A percentile compares a stretch with the other conserved stretches of the same genome.
These are phyloP conservation scores for Miniopterus natalensis DNA, from an alignment of 2,113 vertebrate species.

Conservation along the genomic window DNA sequence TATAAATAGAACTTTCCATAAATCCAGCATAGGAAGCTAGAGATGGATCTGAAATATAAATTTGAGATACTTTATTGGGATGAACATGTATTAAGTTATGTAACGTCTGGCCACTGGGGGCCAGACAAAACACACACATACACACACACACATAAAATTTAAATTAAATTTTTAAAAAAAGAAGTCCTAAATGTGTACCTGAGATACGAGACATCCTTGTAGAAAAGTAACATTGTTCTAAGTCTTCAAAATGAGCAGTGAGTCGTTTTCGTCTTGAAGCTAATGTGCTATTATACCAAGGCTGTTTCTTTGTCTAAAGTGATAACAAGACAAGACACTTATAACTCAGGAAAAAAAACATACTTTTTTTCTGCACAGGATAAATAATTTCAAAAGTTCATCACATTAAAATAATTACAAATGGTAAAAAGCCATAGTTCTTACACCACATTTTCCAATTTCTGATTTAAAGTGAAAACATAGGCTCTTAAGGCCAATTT, in stretches of 20 bases:
- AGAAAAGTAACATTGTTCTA: slow-evolving; percentile 99
- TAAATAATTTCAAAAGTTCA: slow-evolving; percentile 4
- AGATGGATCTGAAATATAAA: slow-evolving; percentile 47
- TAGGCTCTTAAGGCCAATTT: neutral
- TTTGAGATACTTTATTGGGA: slow-evolving; percentile 1
- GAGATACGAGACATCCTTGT: slow-evolving; percentile 98
- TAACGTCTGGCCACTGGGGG: too few species aligned
- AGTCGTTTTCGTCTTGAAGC: slow-evolving; percentile 97
- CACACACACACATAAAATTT: too few species aligned
- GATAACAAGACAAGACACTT: slow-evolving; percentile 63
- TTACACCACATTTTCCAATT: slow-evolving; percentile 22
- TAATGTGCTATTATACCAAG: slow-evolving; percentile 97
- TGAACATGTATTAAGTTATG: too few species aligned
- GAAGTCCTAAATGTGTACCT: slow-evolving; percentile 86
- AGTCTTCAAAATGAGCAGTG: slow-evolving; percentile 98
- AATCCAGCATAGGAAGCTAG: neutral
- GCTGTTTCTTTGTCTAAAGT: slow-evolving; percentile 96
- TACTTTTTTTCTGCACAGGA: neutral
- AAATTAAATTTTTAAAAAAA: neutral
- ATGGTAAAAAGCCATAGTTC: neutral
- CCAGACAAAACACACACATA: too few species aligned
- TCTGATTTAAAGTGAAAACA: slow-evolving; percentile 43
- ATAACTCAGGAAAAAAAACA: slow-evolving; percentile 40
- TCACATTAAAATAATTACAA: slow-evolving; percentile 38
- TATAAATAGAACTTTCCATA: slow-evolving; percentile 7